Base-by-base conservation (phyloP, 2,888 invertebrate genomes). In the Zygothrica quintamaculata region DNA sequence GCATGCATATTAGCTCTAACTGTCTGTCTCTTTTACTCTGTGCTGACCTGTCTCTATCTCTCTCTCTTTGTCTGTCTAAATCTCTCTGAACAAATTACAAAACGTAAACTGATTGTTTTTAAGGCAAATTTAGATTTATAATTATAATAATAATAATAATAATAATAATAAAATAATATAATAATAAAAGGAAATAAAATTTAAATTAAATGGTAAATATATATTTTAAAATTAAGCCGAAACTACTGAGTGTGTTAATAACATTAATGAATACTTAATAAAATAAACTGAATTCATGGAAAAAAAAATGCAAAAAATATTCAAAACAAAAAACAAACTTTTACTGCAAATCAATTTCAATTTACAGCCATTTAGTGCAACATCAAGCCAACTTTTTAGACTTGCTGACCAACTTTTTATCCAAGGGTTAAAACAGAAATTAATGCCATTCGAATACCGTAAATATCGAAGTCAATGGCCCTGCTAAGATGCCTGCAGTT, bases 181-280 rank as follows among this genome's bases (percentile, higher is more conserved):
- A n/a, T n/a, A n/a, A n/a, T n/a, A n/a, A n/a, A n/a, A n/a, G n/a
- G n/a, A n/a, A 33, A 31, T 22, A 13, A 51, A 44, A 56, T 37
- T 48, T 59, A 75, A 68, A 60, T 58, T 74, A 69, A 72, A 62
- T 66, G 79, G 65, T 79, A 75, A 75, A 87, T 68, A 56, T 68
- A 56, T 58, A 70, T 75, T 65, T 64, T 78, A 78, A 52, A 74
- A 64, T 66, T 75, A 75, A 76, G 74, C 69, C 73, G 77, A 81
- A 84, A 84, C 86, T 85, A 87, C 74, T 87, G 85, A 84, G 87
- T 84, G 82, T 84, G 82, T 84, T 84, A 84, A 81, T 84, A 80
- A 74, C 68, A 80, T 74, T 77, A 79, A 77, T 70, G 65, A 72
- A 77, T 76, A 82, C 74, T 72, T 69, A 67, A 82, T 82, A 80